Percentiles rank a stretch among this genome's conserved stretches.
These are phyloP conservation scores for Geococcyx californianus DNA, from an alignment of 2,113 vertebrate genomes.

Conservation along the genomic window DNA sequence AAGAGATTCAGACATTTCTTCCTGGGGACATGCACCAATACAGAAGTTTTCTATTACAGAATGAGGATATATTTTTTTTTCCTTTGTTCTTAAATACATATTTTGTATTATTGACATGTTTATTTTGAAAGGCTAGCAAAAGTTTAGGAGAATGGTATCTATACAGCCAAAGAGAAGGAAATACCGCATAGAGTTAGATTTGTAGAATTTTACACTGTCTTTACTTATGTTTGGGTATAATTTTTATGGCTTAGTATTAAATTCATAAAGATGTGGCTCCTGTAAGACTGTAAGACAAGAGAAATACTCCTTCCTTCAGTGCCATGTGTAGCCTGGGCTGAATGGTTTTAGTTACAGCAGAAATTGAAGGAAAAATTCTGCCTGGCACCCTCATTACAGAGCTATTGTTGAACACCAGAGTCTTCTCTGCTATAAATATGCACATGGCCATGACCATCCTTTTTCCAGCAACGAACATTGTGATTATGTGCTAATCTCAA, in stretches of 20 bases:
- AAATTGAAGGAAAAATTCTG: neutral
- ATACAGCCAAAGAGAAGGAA: neutral
- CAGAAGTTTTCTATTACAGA: neutral
- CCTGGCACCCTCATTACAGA: neutral
- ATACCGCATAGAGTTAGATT: neutral
- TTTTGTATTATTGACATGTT: neutral
- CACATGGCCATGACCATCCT: neutral
- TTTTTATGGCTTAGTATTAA: neutral
- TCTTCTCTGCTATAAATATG: neutral
- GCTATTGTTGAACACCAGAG: neutral
- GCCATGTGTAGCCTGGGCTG: neutral
- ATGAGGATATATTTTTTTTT: neutral
- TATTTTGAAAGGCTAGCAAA: neutral
- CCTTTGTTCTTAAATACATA: neutral
- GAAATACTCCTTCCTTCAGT: neutral
- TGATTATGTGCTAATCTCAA: constrained; percentile 43
- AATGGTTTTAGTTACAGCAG: constrained; percentile 4
- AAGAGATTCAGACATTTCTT: neutral
- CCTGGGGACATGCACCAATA: neutral
- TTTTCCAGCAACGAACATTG: neutral
- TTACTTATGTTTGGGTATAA: neutral
- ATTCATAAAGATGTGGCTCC: neutral
- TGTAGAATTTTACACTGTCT: neutral
- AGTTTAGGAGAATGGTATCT: neutral
- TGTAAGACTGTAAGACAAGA: neutral